A percentile compares a stretch with the other conserved stretches of the same genome.
Conservation (phyloP, 1,140 invertebrate species). For the Caenorhabditis tropicalis region DNA sequence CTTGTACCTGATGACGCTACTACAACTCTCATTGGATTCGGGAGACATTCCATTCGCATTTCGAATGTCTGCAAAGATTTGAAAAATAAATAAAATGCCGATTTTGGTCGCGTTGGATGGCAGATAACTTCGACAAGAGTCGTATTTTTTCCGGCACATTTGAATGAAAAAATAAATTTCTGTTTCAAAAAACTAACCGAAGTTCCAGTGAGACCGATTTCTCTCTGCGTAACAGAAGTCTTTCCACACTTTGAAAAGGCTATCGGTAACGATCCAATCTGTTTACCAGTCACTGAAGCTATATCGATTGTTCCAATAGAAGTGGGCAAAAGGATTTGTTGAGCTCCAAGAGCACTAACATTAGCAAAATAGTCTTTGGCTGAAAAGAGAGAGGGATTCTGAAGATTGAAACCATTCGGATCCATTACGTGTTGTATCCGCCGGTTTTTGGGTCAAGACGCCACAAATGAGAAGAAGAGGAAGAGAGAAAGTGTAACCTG, state of each 20-base stretch:
- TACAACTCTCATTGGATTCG: neutral
- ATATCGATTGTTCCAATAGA: neutral
- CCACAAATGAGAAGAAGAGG: neutral
- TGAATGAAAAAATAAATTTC: neutral
- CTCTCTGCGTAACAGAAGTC: neutral
- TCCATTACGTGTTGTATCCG: neutral
- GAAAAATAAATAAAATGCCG: too few species aligned
- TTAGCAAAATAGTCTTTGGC: neutral
- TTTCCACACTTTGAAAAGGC: neutral
- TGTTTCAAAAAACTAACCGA: neutral
- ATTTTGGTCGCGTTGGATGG: too few species aligned
- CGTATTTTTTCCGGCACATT: neutral
- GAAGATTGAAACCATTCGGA: neutral
- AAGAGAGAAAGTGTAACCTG: slow-evolving; percentile 1
- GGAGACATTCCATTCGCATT: neutral
- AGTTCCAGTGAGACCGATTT: neutral
- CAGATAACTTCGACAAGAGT: too few species aligned
- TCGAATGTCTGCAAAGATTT: neutral
- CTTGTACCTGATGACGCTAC: too few species aligned
- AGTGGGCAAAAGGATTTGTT: neutral
- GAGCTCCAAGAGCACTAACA: too few species aligned
- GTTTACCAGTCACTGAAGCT: neutral
- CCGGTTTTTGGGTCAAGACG: neutral
- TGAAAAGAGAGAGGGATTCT: neutral
- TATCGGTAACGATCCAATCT: neutral